Percentiles rank a stretch among this genome's conserved stretches.
phyloP scores from a whole-genome alignment of 2,113 vertebrate species.

The Tapirus terrestris region DNA sequence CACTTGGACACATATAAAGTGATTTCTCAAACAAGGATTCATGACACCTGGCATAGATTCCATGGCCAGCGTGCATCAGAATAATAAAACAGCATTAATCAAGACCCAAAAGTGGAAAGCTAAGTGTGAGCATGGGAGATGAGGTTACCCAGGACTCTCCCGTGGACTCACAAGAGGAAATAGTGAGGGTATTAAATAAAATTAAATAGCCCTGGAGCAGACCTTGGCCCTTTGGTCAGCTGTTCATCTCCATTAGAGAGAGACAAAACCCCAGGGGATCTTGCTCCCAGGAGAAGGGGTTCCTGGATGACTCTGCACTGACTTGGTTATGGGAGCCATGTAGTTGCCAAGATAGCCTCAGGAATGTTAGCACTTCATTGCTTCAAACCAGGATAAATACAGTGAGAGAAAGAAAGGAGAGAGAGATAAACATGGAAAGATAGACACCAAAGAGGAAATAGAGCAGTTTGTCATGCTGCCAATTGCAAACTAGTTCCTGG shows the following conservation, averaged over 20 bases:
- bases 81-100: neutral
- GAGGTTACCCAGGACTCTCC: neutral
- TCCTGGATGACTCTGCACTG: neutral
- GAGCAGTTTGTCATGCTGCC: neutral
- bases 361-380: neutral
- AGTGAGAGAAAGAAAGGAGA: neutral
- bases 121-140: neutral
- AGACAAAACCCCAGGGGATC: neutral
- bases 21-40: neutral
- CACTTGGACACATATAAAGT: neutral
- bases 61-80: neutral
- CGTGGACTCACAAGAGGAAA: neutral
- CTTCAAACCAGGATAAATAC: neutral
- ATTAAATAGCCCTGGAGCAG: neutral
- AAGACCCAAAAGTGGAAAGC: neutral
- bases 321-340: neutral
- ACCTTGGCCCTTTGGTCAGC: neutral
- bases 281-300: neutral
- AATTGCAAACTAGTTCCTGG: neutral
- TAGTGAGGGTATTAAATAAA: neutral
- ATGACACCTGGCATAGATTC: neutral
- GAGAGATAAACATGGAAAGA: neutral
- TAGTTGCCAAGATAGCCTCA: neutral
- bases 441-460: neutral
- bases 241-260: neutral